Conservation (phyloP, 1,140 invertebrate species). For the Belonocnema kinseyi region DNA sequence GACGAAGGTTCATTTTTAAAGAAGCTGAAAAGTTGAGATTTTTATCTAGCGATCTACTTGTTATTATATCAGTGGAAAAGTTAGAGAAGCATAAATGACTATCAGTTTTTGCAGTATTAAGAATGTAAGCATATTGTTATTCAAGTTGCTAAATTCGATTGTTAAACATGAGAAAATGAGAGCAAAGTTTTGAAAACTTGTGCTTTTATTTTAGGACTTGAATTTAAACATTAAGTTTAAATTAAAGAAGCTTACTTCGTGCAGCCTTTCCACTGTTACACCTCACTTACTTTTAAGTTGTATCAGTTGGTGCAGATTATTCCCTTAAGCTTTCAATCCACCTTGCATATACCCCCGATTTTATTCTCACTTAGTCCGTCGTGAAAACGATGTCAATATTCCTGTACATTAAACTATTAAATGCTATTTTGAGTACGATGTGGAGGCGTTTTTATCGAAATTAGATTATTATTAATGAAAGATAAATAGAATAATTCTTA, state of each 20-base stretch:
- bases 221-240: slow-evolving; percentile 66
- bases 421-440: slow-evolving; percentile 41
- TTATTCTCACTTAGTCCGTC: slow-evolving; percentile 71
- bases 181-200: slow-evolving; percentile 14
- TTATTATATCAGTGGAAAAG: slow-evolving; percentile 45
- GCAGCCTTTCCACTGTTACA: slow-evolving; percentile 70
- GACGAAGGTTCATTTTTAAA: slow-evolving; percentile 65
- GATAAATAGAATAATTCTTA: background rate
- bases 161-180: slow-evolving; percentile 13
- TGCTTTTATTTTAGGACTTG: slow-evolving; percentile 66
- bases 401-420: slow-evolving; percentile 72
- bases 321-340: slow-evolving; percentile 69
- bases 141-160: slow-evolving; percentile 54
- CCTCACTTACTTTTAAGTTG: slow-evolving; percentile 71
- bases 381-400: slow-evolving; percentile 73
- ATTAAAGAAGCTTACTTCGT: slow-evolving; percentile 64
- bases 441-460: background rate
- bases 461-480: background rate
- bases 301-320: slow-evolving; percentile 67
- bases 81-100: slow-evolving; percentile 55
- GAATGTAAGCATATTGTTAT: slow-evolving; percentile 58
- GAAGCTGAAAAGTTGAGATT: slow-evolving; percentile 54
- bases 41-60: slow-evolving; percentile 53
- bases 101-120: slow-evolving; percentile 58
- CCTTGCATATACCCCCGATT: slow-evolving; percentile 72